phyloP scores from a whole-genome alignment of 2,113 vertebrate genomes.

The Proteles cristata region DNA sequence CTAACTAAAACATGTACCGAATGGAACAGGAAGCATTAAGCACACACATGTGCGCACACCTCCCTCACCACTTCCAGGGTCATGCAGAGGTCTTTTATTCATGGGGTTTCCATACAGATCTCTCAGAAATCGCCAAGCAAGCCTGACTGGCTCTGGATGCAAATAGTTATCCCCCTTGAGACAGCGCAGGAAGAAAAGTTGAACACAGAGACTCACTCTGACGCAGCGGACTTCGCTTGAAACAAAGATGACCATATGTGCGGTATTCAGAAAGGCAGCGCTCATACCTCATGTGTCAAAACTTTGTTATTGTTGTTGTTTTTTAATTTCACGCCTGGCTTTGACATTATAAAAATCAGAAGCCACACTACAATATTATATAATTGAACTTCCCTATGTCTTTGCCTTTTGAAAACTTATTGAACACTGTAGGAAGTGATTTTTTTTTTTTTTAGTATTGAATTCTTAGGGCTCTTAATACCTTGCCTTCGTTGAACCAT shows the following conservation, averaged over 20 bases:
- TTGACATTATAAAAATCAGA: neutral
- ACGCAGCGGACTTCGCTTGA: neutral
- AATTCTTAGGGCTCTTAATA: neutral
- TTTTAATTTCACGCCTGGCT: neutral
- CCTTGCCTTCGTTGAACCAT: neutral
- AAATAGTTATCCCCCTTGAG: neutral
- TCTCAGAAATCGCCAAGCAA: neutral
- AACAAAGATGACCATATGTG: neutral
- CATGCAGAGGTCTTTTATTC: neutral
- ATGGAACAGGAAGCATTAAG: neutral
- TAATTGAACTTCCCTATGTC: neutral
- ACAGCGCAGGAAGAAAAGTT: neutral
- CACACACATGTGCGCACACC: neutral
- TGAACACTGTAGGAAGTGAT: neutral
- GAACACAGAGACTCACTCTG: neutral
- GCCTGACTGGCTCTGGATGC: neutral
- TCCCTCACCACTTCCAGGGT: neutral
- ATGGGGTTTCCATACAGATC: neutral
- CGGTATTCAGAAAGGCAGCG: neutral
- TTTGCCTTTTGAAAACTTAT: slow-evolving; percentile 40
- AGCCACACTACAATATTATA: neutral
- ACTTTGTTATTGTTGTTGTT: neutral
- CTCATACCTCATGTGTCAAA: neutral
- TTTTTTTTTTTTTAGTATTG: neutral
- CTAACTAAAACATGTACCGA: neutral